A percentile compares a stretch with the other conserved stretches of the same genome.
Conservation (phyloP, 2,888 invertebrate genomes). For the Fissipunctia ypsillon region DNA sequence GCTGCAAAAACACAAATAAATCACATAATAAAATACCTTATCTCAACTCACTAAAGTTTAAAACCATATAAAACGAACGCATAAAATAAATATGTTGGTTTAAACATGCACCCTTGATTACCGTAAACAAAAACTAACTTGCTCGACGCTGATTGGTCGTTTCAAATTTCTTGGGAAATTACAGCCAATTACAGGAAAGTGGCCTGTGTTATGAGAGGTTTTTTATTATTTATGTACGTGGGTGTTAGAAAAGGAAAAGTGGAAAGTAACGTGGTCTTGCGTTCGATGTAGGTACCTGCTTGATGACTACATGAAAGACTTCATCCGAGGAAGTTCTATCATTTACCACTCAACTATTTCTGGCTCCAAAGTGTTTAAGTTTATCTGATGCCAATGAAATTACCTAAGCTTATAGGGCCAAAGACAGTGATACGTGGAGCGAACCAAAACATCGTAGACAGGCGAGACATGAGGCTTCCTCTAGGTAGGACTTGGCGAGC, state of each 20-base stretch:
- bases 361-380: not conserved
- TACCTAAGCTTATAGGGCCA: not conserved
- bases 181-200: constrained; percentile 53
- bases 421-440: not conserved
- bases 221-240: constrained; percentile 46
- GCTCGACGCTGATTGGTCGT: constrained; percentile 57
- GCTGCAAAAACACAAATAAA: constrained; percentile 9
- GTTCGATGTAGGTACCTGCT: not conserved
- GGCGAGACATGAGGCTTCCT: not conserved
- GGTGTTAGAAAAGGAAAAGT: not conserved
- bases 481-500: too few relatives aligned
- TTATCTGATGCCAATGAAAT: not conserved
- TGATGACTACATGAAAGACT: not conserved
- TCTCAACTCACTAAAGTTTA: constrained; percentile 33
- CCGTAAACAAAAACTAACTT: constrained; percentile 58
- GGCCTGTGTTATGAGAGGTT: constrained; percentile 17
- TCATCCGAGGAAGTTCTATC: not conserved
- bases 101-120: constrained; percentile 60
- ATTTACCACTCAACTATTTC: not conserved
- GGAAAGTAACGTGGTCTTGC: not conserved
- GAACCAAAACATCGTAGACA: not conserved
- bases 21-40: constrained; percentile 39
- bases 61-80: constrained; percentile 18
- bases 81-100: constrained; percentile 20
- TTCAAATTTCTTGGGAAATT: constrained; percentile 36